A percentile compares a stretch with the other conserved stretches of the same genome.
Conservation (phyloP, 2,113 vertebrate genomes). For the Salvelinus sp. region DNA sequence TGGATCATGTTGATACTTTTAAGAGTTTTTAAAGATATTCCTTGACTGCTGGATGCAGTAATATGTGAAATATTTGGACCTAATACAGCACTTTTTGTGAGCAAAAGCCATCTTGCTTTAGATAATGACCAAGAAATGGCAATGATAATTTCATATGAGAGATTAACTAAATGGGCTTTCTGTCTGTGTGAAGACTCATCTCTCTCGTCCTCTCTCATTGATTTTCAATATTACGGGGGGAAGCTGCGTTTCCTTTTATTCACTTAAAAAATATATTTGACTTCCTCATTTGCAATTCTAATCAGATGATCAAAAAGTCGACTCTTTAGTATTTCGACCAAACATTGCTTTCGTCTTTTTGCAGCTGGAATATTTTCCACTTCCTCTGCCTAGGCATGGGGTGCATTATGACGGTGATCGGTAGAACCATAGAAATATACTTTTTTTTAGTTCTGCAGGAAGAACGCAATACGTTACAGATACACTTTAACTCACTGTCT, state of each 20-base stretch:
- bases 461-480: too few species aligned
- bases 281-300: background rate
- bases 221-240: background rate
- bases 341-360: too few species aligned
- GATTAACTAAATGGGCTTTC: background rate
- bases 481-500: too few species aligned
- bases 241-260: background rate
- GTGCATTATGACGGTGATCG: too few species aligned
- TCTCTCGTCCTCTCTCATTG: background rate
- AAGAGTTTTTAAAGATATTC: conserved; percentile 5
- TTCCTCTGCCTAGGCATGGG: too few species aligned
- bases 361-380: too few species aligned
- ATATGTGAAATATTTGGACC: background rate
- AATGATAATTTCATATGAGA: background rate
- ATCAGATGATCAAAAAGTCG: too few species aligned
- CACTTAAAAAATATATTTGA: background rate
- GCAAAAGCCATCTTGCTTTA: conserved; percentile 2
- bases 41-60: background rate
- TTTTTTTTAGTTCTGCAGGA: too few species aligned
- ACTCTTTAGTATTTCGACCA: too few species aligned
- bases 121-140: conserved; percentile 9
- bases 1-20: conserved; percentile 7
- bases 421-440: too few species aligned
- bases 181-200: background rate
- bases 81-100: conserved; percentile 1